These are phyloP conservation scores for Eupeodes luniger DNA, from an alignment of 2,888 invertebrate genomes.

Conservation along the genomic window DNA sequence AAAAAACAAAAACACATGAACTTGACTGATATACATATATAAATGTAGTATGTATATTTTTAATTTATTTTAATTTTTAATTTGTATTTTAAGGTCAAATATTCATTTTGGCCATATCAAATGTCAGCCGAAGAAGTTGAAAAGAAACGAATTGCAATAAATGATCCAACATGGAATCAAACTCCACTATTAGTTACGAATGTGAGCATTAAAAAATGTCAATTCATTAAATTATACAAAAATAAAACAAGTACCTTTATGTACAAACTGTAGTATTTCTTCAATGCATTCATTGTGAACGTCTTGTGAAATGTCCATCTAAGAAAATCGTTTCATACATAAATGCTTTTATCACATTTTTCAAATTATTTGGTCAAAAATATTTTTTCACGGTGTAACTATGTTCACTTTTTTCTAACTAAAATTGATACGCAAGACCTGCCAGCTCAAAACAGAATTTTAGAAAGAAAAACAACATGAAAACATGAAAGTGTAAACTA, in stretches of 20 bases:
- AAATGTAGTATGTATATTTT: slow-evolving; percentile 2
- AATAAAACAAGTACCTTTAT: neutral
- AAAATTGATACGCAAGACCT: too few species aligned
- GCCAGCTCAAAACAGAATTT: too few species aligned
- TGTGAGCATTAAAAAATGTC: slow-evolving; percentile 85
- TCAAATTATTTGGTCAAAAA: too few species aligned
- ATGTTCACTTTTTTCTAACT: too few species aligned
- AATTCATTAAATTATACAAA: slow-evolving; percentile 58
- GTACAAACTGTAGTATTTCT: too few species aligned
- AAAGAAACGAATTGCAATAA: slow-evolving; percentile 85
- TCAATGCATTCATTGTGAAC: neutral
- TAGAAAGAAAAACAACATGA: too few species aligned
- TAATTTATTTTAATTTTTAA: slow-evolving; percentile 61
- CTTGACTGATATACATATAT: too few species aligned
- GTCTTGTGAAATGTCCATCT: slow-evolving; percentile 16
- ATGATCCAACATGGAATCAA: slow-evolving; percentile 87
- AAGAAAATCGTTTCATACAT: neutral
- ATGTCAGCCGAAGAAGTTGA: slow-evolving; percentile 86
- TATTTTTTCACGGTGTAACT: too few species aligned
- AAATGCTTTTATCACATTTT: neutral
- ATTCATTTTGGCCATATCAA: slow-evolving; percentile 88
- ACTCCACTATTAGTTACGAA: slow-evolving; percentile 88
- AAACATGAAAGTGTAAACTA: too few species aligned
- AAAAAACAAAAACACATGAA: too few species aligned
- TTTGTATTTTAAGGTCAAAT: slow-evolving; percentile 86